Conservation (phyloP, 2,888 invertebrate genomes). For the Leucophenga maculata region DNA sequence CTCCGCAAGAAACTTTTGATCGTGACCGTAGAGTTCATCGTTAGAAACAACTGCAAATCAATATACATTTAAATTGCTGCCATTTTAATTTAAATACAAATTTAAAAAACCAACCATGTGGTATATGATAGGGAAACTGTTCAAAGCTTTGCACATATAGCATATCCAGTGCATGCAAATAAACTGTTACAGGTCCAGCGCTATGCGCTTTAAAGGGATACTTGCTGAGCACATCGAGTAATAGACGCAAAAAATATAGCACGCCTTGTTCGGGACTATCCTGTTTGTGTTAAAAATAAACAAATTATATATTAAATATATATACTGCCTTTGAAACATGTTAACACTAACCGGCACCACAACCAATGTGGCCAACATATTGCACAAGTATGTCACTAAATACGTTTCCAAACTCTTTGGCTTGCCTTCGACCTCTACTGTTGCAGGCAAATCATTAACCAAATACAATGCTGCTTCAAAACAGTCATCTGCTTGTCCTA, state of each 20-base stretch:
- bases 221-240: constrained; percentile 86
- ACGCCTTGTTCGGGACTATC: constrained; percentile 92
- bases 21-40: constrained; percentile 91
- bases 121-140: constrained; percentile 87
- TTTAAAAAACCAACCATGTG: constrained; percentile 74
- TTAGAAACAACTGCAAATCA: constrained; percentile 85
- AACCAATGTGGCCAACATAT: constrained; percentile 86
- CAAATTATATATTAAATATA: constrained; percentile 46
- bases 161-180: constrained; percentile 84
- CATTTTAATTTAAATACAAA: not conserved
- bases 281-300: constrained; percentile 69
- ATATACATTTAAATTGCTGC: not conserved
- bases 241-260: constrained; percentile 83
- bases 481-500: constrained; percentile 96
- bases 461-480: constrained; percentile 89
- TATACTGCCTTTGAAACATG: not conserved
- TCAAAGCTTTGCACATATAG: constrained; percentile 87
- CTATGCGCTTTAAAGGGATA: constrained; percentile 81
- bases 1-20: constrained; percentile 87
- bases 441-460: constrained; percentile 83
- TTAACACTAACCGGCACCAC: constrained; percentile 82
- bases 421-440: constrained; percentile 83
- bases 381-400: constrained; percentile 80
- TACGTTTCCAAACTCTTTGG: constrained; percentile 81
- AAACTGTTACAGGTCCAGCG: constrained; percentile 79